Evolutionary conservation across 2,113 vertebrate species (phyloP), one percentile per base, ranked within the genome.

Genomic region (Dicentrarchus labrax): DNA sequence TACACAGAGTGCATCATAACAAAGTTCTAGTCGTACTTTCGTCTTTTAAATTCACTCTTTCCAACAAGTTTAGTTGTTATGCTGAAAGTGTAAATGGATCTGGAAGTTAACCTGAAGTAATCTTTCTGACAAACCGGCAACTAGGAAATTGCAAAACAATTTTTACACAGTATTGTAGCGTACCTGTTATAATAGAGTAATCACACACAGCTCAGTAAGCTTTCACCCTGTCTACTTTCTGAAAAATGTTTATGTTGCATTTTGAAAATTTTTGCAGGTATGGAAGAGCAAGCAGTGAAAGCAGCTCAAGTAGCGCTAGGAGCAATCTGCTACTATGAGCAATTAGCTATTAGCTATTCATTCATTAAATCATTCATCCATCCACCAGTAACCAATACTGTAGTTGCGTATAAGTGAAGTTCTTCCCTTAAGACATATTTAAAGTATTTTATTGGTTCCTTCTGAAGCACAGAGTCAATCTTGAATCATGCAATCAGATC

Each of bases 401-500:
- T 8, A 16, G 41, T 22, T 30, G 12, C 17, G 16, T 54, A 9
- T 10, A 62, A 3, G 8, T 47, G 6, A 8, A 15, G 41, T 24
- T 1, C 6, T 47, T 24, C 21, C 10, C 19, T 47, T 8, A 15
- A 45, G n/a, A 72, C n/a, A 17, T 57, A 64, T 50, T 6, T 30
- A 47, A 17, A 39, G 4, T 24, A 2, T 66, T 59, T 64, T 16
- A 62, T 22, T 12, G 50, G 47, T 43, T 75, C 16, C 48, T 51
- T 24, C 30, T 36, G 10, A 84, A 66, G 67, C 43, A 65, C 61
- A 21, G 9, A 43, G 21, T 74, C 43, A 78, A 4, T 60, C 50
- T 65, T 77, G 70, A 88, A 54, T 67, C 57, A 50, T n/a, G 38
- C 22, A 5, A 81, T 62, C 62, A 73, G 21, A 76, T 87, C 22